phyloP scores from a whole-genome alignment of 2,888 invertebrate genomes.

The Aquatica leii region DNA sequence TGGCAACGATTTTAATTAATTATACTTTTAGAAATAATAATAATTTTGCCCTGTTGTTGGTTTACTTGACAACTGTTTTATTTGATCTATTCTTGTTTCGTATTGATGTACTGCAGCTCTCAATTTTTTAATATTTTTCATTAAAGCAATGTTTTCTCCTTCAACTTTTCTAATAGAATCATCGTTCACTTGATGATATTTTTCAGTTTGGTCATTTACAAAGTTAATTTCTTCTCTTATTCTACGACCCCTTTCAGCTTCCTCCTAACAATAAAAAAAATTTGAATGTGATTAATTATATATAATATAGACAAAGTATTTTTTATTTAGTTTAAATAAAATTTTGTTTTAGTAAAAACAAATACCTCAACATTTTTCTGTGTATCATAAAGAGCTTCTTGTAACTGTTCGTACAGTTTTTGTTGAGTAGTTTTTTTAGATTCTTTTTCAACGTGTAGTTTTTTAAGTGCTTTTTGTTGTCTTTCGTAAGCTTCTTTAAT shows the following conservation, averaged over 20 bases:
- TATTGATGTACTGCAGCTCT: constrained; percentile 50
- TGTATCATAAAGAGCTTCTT: constrained; percentile 53
- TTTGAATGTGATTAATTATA: too few species aligned
- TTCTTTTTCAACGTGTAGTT: constrained; percentile 46
- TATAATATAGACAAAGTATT: too few species aligned
- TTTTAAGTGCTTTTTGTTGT: constrained; percentile 39
- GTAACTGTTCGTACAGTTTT: constrained; percentile 55
- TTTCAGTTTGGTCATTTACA: constrained; percentile 53
- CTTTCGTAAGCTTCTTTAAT: constrained; percentile 50
- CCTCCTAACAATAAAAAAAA: constrained; percentile 52
- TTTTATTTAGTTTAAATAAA: too few species aligned
- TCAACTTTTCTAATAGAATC: constrained; percentile 55
- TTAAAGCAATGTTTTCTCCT: constrained; percentile 54
- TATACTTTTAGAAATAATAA: constrained; percentile 8
- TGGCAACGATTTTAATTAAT: too few species aligned
- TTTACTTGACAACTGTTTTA: constrained; percentile 24
- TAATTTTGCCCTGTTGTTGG: neutral
- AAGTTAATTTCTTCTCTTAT: constrained; percentile 56
- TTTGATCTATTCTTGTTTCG: constrained; percentile 50
- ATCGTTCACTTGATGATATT: constrained; percentile 54
- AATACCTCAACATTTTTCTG: constrained; percentile 55
- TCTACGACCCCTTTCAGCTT: constrained; percentile 55
- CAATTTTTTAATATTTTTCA: constrained; percentile 56
- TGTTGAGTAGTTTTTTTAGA: constrained; percentile 49
- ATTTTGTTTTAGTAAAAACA: neutral